phyloP scores from a whole-genome alignment of 2,888 invertebrate species.

The Hyposoter dolosus region DNA sequence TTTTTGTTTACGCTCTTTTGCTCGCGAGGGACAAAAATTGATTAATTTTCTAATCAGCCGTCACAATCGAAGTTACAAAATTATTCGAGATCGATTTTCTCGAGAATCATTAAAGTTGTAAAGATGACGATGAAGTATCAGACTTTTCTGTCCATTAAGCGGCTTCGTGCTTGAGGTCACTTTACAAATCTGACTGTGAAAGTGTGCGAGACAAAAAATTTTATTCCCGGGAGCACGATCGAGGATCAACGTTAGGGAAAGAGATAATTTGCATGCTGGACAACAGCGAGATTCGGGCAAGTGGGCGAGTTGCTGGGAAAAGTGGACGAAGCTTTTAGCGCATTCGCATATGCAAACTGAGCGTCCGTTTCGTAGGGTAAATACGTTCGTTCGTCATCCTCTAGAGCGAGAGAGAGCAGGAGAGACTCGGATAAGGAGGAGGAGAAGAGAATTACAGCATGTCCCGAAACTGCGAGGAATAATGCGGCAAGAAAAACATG shows the following conservation, averaged over 20 bases:
- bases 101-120: background rate
- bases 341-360: slow-evolving; percentile 63
- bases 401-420: slow-evolving; percentile 27
- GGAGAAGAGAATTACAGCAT: background rate
- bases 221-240: slow-evolving; percentile 18
- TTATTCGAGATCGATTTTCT: background rate
- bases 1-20: background rate
- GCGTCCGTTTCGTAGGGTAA: slow-evolving; percentile 61
- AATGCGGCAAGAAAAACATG: slow-evolving; percentile 62
- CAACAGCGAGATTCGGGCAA: slow-evolving; percentile 35
- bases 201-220: slow-evolving; percentile 4
- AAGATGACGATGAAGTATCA: background rate
- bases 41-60: background rate
- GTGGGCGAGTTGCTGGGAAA: slow-evolving; percentile 41
- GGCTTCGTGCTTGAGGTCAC: background rate
- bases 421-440: background rate
- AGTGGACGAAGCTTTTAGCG: slow-evolving; percentile 49
- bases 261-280: slow-evolving; percentile 28
- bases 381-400: slow-evolving; percentile 48
- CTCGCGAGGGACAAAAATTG: background rate
- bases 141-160: background rate
- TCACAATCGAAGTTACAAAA: background rate
- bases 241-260: slow-evolving; percentile 1
- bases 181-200: background rate
- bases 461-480: slow-evolving; percentile 45